These are phyloP conservation scores for Xenotilapia leptura DNA, from an alignment of 2,113 vertebrate genomes.

Conservation along the genomic window DNA sequence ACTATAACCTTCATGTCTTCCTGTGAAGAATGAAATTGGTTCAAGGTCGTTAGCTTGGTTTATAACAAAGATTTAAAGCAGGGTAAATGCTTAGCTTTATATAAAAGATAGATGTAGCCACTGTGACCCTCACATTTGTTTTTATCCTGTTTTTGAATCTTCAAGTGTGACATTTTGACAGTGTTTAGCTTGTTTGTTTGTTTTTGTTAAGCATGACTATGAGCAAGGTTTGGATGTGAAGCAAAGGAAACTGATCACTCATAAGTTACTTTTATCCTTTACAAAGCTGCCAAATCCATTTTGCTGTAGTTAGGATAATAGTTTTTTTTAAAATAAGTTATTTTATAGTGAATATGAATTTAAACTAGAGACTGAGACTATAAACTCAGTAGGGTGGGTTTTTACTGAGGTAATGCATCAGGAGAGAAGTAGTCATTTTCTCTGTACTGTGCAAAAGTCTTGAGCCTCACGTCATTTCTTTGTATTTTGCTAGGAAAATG, in stretches of 20 bases:
- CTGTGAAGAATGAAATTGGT: neutral
- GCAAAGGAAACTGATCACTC: neutral
- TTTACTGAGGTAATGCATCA: neutral
- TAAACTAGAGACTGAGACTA: neutral
- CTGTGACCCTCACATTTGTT: neutral
- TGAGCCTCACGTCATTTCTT: neutral
- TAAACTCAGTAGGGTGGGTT: neutral
- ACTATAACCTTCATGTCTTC: neutral
- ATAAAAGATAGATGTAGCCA: neutral
- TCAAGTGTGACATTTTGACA: neutral
- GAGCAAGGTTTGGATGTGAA: neutral
- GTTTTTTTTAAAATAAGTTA: fast-evolving
- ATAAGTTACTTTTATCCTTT: neutral
- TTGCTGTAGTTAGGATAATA: neutral
- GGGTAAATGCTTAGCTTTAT: neutral
- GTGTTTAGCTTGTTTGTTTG: neutral
- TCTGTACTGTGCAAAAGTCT: neutral
- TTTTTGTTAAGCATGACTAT: neutral
- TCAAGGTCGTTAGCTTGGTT: neutral
- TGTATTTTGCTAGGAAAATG: neutral
- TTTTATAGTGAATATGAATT: neutral
- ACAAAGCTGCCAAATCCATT: neutral
- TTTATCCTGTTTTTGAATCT: neutral
- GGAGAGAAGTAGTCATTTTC: neutral
- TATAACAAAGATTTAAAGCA: neutral